A percentile compares a stretch with the other conserved stretches of the same genome.
phyloP scores from a whole-genome alignment of 2,797 vertebrate species.

The Propithecus perrieri region DNA sequence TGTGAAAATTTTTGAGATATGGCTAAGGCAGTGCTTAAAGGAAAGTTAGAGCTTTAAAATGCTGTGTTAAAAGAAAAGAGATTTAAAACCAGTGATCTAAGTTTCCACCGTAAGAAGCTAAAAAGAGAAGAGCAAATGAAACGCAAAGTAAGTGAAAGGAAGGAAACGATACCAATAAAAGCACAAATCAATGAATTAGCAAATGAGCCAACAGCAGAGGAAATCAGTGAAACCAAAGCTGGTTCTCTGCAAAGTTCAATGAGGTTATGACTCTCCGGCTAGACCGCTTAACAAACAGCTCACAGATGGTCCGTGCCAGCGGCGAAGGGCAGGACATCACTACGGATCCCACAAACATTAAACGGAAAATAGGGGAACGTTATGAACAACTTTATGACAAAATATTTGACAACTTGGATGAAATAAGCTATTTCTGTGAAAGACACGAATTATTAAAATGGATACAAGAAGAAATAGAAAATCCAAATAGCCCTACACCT shows the following conservation, averaged over 20 bases:
- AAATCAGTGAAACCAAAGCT: neutral
- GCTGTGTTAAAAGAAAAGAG: neutral
- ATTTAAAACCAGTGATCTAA: neutral
- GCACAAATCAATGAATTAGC: neutral
- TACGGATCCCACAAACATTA: neutral
- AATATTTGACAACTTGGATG: neutral
- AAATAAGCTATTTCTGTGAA: neutral
- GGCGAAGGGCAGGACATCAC: neutral
- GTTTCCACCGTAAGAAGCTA: neutral
- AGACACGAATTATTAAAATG: neutral
- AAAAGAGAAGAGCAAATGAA: neutral
- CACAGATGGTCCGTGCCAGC: fast-evolving
- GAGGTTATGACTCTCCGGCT: neutral
- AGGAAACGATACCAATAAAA: neutral
- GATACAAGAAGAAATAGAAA: neutral
- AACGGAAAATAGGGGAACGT: neutral
- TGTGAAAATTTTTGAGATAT: neutral
- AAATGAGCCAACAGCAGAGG: neutral
- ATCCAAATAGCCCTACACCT: neutral
- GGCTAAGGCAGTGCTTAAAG: neutral
- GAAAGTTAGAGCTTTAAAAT: neutral
- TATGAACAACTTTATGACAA: neutral
- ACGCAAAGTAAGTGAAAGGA: neutral
- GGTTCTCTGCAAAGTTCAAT: neutral
- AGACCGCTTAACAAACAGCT: fast-evolving